Evolutionary conservation across 2,797 vertebrate genomes (phyloP).

Genomic region (Micropoecilia bifurca): DNA sequence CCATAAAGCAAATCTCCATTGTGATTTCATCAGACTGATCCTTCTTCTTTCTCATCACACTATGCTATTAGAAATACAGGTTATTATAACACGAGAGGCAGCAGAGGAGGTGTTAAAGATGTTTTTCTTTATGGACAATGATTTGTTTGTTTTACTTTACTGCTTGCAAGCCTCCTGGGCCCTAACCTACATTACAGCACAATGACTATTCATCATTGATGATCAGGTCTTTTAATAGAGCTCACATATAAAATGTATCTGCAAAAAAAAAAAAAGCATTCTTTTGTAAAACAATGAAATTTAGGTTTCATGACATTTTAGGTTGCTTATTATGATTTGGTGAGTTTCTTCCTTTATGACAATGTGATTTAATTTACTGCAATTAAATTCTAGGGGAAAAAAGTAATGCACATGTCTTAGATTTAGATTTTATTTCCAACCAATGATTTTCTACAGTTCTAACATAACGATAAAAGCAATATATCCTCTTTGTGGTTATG

Average conservation of each 20-base stretch:
- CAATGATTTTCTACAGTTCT: background rate
- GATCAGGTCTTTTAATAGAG: conserved; percentile 77
- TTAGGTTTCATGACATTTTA: background rate
- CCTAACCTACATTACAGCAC: conserved; percentile 81
- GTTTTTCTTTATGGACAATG: conserved; percentile 65
- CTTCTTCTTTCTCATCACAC: conserved; percentile 32
- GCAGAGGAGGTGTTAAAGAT: conserved; percentile 55
- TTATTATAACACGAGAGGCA: conserved; percentile 44
- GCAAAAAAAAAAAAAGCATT: conserved; percentile 52
- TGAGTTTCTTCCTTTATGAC: background rate
- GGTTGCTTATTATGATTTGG: background rate
- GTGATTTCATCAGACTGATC: conserved; percentile 36
- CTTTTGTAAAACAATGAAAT: conserved; percentile 22
- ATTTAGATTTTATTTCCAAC: background rate
- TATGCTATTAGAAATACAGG: conserved; percentile 43
- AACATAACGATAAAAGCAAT: background rate
- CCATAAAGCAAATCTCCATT: conserved; percentile 26
- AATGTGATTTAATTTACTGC: background rate
- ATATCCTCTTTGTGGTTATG: background rate
- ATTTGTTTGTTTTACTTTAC: conserved; percentile 77
- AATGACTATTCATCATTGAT: conserved; percentile 83
- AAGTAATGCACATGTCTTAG: background rate
- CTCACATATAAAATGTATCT: conserved; percentile 66
- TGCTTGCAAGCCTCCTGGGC: conserved; percentile 63
- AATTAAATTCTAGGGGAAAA: background rate